phyloP scores from a whole-genome alignment of 2,888 invertebrate genomes.

The Seladonia tumulorum region DNA sequence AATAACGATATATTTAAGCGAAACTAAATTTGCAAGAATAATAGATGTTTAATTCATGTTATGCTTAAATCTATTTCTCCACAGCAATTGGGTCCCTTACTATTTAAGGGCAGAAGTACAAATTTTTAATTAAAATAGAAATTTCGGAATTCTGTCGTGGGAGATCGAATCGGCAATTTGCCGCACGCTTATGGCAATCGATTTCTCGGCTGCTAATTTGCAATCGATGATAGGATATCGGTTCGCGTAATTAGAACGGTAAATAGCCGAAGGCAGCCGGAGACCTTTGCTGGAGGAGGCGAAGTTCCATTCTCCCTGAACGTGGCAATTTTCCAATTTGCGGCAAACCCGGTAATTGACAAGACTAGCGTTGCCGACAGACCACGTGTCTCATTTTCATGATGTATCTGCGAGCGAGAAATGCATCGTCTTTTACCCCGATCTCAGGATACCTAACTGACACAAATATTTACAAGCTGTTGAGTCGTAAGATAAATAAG shows the following conservation, averaged over 20 bases:
- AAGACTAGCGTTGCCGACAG: not conserved
- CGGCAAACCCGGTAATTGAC: not conserved
- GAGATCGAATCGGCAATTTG: not conserved
- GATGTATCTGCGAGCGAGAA: not conserved
- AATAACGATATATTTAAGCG: not conserved
- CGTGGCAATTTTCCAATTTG: slow-evolving; percentile 1
- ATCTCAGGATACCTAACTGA: not conserved
- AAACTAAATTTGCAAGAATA: too few species aligned
- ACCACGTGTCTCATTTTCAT: not conserved
- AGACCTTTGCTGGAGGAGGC: slow-evolving; percentile 4
- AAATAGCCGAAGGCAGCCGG: not conserved
- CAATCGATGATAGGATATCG: not conserved
- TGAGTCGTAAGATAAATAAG: too few species aligned
- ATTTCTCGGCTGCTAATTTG: not conserved
- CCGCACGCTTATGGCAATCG: not conserved
- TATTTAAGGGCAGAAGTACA: not conserved
- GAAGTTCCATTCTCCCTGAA: not conserved
- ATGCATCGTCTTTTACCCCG: not conserved
- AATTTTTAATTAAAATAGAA: not conserved
- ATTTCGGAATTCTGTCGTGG: not conserved
- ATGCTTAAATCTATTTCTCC: too few species aligned
- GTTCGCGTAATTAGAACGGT: not conserved
- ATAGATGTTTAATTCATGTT: too few species aligned
- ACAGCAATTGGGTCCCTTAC: too few species aligned
- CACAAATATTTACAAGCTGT: too few species aligned